Percentiles rank a stretch among this genome's conserved stretches.
These are phyloP conservation scores for Myotis brandtii DNA, from an alignment of 2,113 vertebrate genomes.

Conservation along the genomic window DNA sequence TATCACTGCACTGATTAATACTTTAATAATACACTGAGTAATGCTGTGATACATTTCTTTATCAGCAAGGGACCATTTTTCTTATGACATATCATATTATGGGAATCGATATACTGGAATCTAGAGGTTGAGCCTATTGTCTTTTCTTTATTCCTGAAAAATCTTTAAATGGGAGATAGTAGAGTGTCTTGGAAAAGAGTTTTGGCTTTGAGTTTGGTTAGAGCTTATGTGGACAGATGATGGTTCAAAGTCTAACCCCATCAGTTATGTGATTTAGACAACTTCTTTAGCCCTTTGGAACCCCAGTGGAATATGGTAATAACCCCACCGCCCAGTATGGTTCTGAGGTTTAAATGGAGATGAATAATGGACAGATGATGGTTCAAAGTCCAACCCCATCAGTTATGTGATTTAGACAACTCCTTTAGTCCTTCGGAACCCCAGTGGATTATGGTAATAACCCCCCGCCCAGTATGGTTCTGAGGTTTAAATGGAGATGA, in stretches of 20 bases:
- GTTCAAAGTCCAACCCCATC: not conserved
- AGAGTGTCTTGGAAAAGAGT: not conserved
- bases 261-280: not conserved
- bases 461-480: no score
- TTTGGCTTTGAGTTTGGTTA: not conserved
- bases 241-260: not conserved
- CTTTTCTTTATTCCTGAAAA: slow-evolving; percentile 14
- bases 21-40: not conserved
- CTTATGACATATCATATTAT: not conserved
- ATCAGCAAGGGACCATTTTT: not conserved
- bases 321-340: no score
- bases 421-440: not conserved
- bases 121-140: not conserved
- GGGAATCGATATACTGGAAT: not conserved
- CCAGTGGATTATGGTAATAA: no score
- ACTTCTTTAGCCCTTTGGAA: not conserved
- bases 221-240: not conserved
- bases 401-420: not conserved
- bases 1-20: not conserved
- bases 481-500: not conserved
- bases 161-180: not conserved
- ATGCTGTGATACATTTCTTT: not conserved
- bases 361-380: not conserved
- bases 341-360: not conserved
- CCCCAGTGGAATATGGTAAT: no score